Conservation (phyloP, 2,113 vertebrate genomes). For the Crotalus helleri region DNA sequence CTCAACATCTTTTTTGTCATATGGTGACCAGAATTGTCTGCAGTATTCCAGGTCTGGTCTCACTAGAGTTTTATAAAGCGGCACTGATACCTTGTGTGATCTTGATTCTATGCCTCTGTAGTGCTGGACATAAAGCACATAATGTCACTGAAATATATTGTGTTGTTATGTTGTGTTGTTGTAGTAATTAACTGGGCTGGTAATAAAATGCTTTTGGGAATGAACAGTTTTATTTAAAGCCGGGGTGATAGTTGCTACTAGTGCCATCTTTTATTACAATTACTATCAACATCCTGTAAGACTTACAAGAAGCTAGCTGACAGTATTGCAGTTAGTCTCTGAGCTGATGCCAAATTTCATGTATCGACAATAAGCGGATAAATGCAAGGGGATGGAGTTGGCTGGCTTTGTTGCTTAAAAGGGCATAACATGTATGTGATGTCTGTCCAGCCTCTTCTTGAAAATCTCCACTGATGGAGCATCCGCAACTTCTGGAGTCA, state of each 20-base stretch:
- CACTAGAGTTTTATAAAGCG: too few species aligned
- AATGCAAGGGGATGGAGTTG: neutral
- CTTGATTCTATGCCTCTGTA: too few species aligned
- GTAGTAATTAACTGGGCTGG: neutral
- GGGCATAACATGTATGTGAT: neutral
- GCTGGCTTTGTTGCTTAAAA: neutral
- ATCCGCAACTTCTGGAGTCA: too few species aligned
- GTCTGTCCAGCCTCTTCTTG: too few species aligned
- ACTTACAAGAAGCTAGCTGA: neutral
- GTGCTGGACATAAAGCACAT: neutral
- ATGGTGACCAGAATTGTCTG: too few species aligned
- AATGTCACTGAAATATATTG: neutral
- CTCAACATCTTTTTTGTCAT: too few species aligned
- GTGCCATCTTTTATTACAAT: constrained; percentile 29
- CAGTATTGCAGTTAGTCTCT: neutral
- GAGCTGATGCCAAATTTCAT: neutral
- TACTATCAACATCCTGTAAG: neutral
- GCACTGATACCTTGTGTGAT: too few species aligned
- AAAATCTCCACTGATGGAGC: too few species aligned
- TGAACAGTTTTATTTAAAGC: neutral
- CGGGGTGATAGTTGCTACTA: constrained; percentile 25
- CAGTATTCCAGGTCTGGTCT: too few species aligned
- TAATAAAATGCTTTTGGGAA: neutral
- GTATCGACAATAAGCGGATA: neutral
- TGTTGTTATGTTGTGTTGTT: neutral